phyloP scores from a whole-genome alignment of 2,797 vertebrate species.

The Rhabdomys pumilio region DNA sequence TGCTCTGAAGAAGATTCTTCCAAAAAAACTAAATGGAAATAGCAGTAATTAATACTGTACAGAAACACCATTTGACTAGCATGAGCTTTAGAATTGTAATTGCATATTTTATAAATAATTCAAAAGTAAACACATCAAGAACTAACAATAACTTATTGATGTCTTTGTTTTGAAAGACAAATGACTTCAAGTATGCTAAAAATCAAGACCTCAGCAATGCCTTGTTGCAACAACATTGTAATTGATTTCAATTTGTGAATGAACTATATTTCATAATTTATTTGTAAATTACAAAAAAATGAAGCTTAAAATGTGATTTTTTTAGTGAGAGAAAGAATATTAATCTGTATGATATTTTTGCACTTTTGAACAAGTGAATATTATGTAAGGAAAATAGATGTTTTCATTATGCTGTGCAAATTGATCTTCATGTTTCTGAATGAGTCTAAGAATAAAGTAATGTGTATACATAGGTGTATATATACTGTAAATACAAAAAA shows the following conservation, averaged over 20 bases:
- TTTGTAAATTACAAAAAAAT: conserved; percentile 88
- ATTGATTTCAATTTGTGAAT: conserved; percentile 90
- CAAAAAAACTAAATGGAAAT: conserved; percentile 53
- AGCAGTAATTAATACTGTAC: conserved; percentile 68
- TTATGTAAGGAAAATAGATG: conserved; percentile 48
- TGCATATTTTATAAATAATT: conserved; percentile 82
- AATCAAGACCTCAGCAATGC: conserved; percentile 89
- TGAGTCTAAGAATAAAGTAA: conserved; percentile 67
- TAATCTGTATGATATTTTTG: conserved; percentile 78
- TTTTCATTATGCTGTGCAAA: conserved; percentile 61
- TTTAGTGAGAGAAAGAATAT: conserved; percentile 75
- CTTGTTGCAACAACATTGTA: conserved; percentile 90
- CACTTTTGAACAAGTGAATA: conserved; percentile 75
- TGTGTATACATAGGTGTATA: conserved; percentile 58
- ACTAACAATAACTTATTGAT: conserved; percentile 82
- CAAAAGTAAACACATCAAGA: conserved; percentile 81
- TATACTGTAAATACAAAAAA: conserved; percentile 78
- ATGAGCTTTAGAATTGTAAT: conserved; percentile 84
- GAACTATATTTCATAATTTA: conserved; percentile 91
- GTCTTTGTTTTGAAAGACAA: conserved; percentile 91
- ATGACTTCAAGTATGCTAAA: conserved; percentile 87
- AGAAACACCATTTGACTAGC: conserved; percentile 82
- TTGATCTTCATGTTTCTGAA: conserved; percentile 70
- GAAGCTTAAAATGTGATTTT: conserved; percentile 73
- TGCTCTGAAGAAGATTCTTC: conserved; percentile 79